Base-by-base conservation (phyloP, 2,113 vertebrate species). In the Haemorhous mexicanus region DNA sequence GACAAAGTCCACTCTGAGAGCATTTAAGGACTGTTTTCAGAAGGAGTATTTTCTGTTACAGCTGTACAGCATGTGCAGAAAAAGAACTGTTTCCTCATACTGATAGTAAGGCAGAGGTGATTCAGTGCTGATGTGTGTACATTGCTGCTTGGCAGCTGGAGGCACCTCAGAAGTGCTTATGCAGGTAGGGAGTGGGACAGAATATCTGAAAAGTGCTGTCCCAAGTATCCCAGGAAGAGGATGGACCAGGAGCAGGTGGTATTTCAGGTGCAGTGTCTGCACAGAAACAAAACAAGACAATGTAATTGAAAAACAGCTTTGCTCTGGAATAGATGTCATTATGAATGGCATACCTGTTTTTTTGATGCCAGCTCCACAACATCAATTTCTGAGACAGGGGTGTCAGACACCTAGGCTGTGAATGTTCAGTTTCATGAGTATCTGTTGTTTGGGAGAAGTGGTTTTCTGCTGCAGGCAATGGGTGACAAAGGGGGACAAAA, bases 101-200 rank as follows among this genome's bases (percentile, higher is more conserved):
- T 58, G 18, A 11, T 16, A n/a, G 11, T n/a, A 35, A 39, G 46
- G 26, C 24, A 52, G 17, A 7, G 13, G 3, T 33, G 21, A 16
- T 0, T 1, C 2, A 4, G 13, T 50, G 21, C 14, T n/a, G 26
- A 13, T 28, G 13, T 8, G 2, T 6, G 7, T 21, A 41, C 1
- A 1, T 9, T 64, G 27, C 49, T 88, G 13, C 56, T 80, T 0
- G 0, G 14, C 21, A 58, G 28, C 12, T 35, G 47, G 20, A 55
- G 23, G 6, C 32, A 50, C 16, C 30, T 23, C 18, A 41, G 63
- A 56, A 43, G 19, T 32, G 21, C 11, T n/a, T 49, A 62, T 4
- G 11, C 17, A 49, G 62, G 22, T 15, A 81, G 30, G 9, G 13
- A 66, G 13, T 10, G 43, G 12, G 49, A 35, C 9, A n/a, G 12